These are phyloP conservation scores for Lasiommata megera DNA, from an alignment of 2,888 invertebrate genomes.

Conservation along the genomic window DNA sequence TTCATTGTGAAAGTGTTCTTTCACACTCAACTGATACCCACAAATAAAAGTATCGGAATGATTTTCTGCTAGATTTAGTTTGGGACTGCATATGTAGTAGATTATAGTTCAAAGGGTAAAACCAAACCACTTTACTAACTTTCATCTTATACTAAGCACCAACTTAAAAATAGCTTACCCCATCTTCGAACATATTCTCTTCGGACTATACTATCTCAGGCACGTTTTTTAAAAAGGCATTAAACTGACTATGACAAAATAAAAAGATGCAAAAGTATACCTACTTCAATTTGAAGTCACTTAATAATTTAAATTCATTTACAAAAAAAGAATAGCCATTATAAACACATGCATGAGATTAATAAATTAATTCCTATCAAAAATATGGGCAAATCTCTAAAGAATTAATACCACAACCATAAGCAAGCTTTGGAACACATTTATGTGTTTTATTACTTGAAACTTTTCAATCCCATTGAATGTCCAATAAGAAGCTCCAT, in stretches of 20 bases:
- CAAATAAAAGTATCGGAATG: too few species aligned
- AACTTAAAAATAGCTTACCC: not conserved
- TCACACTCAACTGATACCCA: too few species aligned
- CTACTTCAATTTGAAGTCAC: not conserved
- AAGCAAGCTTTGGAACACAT: not conserved
- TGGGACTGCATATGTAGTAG: too few species aligned
- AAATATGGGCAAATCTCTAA: not conserved
- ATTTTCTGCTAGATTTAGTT: too few species aligned
- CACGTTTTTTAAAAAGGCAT: not conserved
- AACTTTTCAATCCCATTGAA: not conserved
- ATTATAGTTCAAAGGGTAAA: too few species aligned
- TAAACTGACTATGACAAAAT: constrained; percentile 29
- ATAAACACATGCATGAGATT: not conserved
- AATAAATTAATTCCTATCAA: not conserved
- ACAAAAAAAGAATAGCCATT: too few species aligned
- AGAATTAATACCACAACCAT: constrained; percentile 1
- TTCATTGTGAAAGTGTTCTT: too few species aligned
- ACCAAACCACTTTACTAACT: not conserved
- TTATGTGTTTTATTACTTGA: not conserved
- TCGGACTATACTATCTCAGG: not conserved
- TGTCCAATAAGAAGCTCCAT: not conserved
- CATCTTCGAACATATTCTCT: not conserved
- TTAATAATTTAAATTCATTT: not conserved
- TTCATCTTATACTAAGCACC: not conserved
- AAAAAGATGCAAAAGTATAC: too few species aligned